Evolutionary conservation across 2,113 vertebrate genomes (phyloP), one percentile per base, ranked within the genome.

Genomic region (Crotalus helleri): DNA sequence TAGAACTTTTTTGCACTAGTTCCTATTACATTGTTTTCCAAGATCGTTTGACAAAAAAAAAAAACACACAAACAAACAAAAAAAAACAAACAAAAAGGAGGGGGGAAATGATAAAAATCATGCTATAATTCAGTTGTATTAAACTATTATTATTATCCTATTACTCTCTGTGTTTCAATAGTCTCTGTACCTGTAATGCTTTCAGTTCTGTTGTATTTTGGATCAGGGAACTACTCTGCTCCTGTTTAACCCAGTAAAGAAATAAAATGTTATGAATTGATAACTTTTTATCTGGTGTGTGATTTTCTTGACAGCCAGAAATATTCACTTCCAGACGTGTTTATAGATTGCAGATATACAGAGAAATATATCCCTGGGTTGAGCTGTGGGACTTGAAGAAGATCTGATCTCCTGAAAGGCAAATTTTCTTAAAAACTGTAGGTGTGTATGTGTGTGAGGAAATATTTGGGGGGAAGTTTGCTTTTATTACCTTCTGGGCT

Each of bases 1-100:
- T 98, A 98, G 97, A 96, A 97, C 97, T 98, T 97, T 98, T 98
- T 98, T 98, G 97, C 98, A 98, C 98, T 98, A 98, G 97, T 98
- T 98, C 97, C 97, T 97, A 97, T 97, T 96, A 97, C 97, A 97
- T 98, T 97, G 96, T 98, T 98, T 98, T 97, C 96, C 96, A 97
- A 96, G 95, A 96, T 93, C 97, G 96, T 97, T 98, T 98, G 97
- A 96, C 97, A 98, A 55, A 55, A n/a, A 55, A n/a, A n/a, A 39
- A 44, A 44, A 33, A 51, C 39, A 39, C 39, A 51, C 49, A 29
- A 3, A 53, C 3, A 53, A 54, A 88, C 29, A 57, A 55, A n/a
- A 86, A 92, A 96, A 97, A 97, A 95, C 88, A 54, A 86, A 46
- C 58, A 93, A 51, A 64, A 59, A 64, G 58, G 58, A 74, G 89